Conservation (phyloP, 2,888 invertebrate species). For the Epicampocera succincta region DNA sequence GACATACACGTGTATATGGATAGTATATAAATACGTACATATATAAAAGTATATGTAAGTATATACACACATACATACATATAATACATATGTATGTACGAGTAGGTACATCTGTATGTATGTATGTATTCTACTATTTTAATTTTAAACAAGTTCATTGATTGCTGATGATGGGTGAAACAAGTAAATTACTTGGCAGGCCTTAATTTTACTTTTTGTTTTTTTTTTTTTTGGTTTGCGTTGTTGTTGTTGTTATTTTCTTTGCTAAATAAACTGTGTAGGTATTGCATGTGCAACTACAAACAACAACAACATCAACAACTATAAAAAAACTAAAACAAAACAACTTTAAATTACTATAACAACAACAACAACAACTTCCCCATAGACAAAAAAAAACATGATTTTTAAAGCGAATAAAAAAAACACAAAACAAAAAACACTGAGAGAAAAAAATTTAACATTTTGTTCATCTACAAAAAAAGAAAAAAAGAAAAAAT, state of each 20-base stretch:
- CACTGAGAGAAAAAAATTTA: slow-evolving; percentile 30
- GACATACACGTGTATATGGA: no score
- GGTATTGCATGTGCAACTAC: slow-evolving; percentile 35
- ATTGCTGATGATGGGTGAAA: slow-evolving; percentile 72
- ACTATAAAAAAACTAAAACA: no score
- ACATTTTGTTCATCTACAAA: no score
- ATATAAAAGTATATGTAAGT: no score
- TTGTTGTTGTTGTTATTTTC: no score
- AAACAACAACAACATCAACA: slow-evolving; percentile 38
- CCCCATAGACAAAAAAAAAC: background rate
- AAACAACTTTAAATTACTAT: slow-evolving; percentile 46
- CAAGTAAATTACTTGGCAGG: slow-evolving; percentile 70
- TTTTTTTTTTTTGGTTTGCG: no score
- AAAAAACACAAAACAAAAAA: slow-evolving; percentile 1
- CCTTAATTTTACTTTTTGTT: slow-evolving; percentile 48
- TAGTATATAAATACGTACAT: no score
- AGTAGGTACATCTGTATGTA: no score
- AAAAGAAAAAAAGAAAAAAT: no score
- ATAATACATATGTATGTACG: no score
- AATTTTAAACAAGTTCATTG: slow-evolving; percentile 72
- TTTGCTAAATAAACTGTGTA: background rate
- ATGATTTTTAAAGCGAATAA: background rate
- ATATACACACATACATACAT: no score
- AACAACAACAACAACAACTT: slow-evolving; percentile 30
- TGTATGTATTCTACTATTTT: slow-evolving; percentile 19